Conservation (phyloP, 53 echinoderm and acorn worm species). For the Echinometra lucunter region DNA sequence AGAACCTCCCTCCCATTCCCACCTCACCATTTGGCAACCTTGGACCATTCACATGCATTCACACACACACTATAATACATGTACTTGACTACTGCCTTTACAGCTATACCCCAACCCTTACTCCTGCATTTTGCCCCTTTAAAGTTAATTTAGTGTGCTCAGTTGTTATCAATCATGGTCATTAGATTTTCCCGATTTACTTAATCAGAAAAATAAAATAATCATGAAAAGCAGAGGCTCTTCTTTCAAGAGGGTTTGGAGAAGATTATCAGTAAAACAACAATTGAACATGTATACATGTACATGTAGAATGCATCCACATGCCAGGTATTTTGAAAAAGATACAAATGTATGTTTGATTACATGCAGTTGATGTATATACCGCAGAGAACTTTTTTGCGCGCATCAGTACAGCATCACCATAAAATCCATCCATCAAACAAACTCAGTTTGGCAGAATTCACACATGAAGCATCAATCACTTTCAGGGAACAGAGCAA, state of each 20-base stretch:
- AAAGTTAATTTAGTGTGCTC: background rate
- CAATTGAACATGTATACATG: no score
- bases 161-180: background rate
- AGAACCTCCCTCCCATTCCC: conserved; percentile 49
- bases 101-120: background rate
- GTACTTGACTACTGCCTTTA: background rate
- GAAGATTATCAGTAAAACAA: background rate
- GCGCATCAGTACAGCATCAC: no score
- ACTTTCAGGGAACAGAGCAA: no score
- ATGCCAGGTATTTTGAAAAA: background rate
- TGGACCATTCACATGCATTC: background rate
- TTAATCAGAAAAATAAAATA: background rate
- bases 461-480: no score
- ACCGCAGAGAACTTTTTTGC: no score
- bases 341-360: background rate
- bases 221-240: conserved; percentile 5
- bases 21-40: conserved; percentile 2
- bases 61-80: background rate
- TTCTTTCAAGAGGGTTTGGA: background rate
- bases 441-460: no score
- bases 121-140: background rate
- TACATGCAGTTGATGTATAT: no score
- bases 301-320: no score
- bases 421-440: no score
- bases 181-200: no score